These are phyloP conservation scores for Diaprepes abbreviatus DNA, from an alignment of 2,888 invertebrate species.

Conservation along the genomic window DNA sequence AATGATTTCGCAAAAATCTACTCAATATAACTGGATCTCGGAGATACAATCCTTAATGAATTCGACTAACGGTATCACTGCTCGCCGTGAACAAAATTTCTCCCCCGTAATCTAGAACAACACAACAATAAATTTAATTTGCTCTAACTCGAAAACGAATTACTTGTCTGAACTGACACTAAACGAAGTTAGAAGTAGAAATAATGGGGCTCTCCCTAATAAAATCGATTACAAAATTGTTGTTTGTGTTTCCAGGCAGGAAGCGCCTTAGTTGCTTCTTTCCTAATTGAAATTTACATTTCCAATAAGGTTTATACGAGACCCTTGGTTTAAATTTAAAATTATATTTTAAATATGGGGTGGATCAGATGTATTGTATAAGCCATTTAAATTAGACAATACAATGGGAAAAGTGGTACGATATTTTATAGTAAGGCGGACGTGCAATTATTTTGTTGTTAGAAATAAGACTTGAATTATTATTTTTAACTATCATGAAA, in stretches of 20 bases:
- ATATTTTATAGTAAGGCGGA: background rate
- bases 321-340: conserved; percentile 59
- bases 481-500: too few species aligned
- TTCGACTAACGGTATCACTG: background rate
- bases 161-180: conserved; percentile 49
- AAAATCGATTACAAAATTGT: conserved; percentile 52
- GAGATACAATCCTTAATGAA: too few species aligned
- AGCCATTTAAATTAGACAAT: background rate
- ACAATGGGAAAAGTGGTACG: background rate
- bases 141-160: conserved; percentile 48
- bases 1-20: too few species aligned
- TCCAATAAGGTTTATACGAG: conserved; percentile 55
- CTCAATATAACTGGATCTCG: too few species aligned
- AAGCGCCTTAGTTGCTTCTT: conserved; percentile 45
- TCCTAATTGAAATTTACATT: conserved; percentile 59
- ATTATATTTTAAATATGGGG: conserved; percentile 39
- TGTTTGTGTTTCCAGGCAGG: conserved; percentile 48
- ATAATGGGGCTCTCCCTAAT: conserved; percentile 50
- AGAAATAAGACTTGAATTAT: too few species aligned
- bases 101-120: conserved; percentile 37
- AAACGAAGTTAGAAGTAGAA: conserved; percentile 52
- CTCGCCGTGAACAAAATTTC: conserved; percentile 8
- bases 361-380: conserved; percentile 26
- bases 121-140: conserved; percentile 50
- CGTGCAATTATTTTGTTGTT: too few species aligned